Evolutionary conservation across 2,113 vertebrate species (phyloP), one percentile per base, ranked within the genome.

Genomic region (Lethenteron reissneri): DNA sequence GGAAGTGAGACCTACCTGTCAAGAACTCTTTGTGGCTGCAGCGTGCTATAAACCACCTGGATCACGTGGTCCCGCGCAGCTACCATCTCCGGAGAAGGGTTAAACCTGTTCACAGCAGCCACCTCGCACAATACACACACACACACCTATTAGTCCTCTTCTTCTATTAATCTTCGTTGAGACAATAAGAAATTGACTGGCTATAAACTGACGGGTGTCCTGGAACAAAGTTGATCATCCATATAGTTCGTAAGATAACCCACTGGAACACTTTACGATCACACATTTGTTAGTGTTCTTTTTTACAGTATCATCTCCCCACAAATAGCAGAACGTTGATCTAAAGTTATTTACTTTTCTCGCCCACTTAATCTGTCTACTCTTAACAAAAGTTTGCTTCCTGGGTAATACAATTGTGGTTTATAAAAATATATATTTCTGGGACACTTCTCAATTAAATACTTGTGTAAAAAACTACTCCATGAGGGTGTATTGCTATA

Each of bases 31-130:
- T 97, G 94, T 0, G 88, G 87, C 76, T 92, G 92, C 79, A 76
- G 79, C 73, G 84, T 6, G 72, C 85, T 79, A 74, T 80, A 81
- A 71, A 84, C 76, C 10, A 89, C 11, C 0, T 90, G 83, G 17
- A 75, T 84, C 81, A 86, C 83, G 80, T 99, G 91, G 77, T 95
- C 85, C 57, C 73, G 77, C 58, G 85, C 82, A 2, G 89, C 91
- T 3, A 88, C 76, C 56, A 89, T 80, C 72, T 96, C 89, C 13
- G 84, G 76, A 19, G 90, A 87, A 74, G 94, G 92, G 72, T 87
- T 80, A 1, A 81, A 82, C 72, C 79, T 83, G 72, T 96, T 95
- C 72, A 89, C 76, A 0, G 91, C 83, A 0, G 77, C 74, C 3
- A 99, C 89, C 94, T 99, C 74, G 10, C 79, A 59, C 56, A 73